A percentile compares a stretch with the other conserved stretches of the same genome.
Conservation (phyloP, 1,140 invertebrate genomes). For the Megalonaias nervosa region DNA sequence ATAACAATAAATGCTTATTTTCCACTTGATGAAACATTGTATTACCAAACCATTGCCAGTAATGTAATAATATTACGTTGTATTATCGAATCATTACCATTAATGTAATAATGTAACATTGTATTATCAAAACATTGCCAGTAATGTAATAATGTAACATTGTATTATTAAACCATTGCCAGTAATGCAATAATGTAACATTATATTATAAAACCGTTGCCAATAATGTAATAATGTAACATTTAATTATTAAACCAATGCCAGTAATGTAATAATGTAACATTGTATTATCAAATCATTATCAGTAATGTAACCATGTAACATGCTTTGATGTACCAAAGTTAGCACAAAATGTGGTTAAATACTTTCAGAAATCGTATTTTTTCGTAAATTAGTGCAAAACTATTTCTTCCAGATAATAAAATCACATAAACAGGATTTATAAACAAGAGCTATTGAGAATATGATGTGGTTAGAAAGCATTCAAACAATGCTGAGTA, state of each 20-base stretch:
- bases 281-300: conserved; percentile 15
- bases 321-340: too few relatives aligned
- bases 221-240: conserved; percentile 5
- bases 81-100: too few relatives aligned
- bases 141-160: conserved; percentile 1
- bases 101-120: not conserved
- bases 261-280: conserved; percentile 8
- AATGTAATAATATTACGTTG: not conserved
- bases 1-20: not conserved
- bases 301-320: conserved; percentile 4
- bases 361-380: too few relatives aligned
- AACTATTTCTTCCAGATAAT: too few relatives aligned
- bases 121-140: conserved; percentile 14
- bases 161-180: too few relatives aligned
- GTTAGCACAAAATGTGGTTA: too few relatives aligned
- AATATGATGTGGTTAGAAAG: too few relatives aligned
- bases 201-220: conserved; percentile 12
- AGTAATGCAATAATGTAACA: not conserved
- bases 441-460: too few relatives aligned
- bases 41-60: conserved; percentile 17
- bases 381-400: too few relatives aligned
- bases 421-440: too few relatives aligned
- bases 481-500: too few relatives aligned
- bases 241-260: conserved; percentile 8
- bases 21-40: conserved; percentile 11